Conservation (phyloP, 1,140 invertebrate genomes). For the Danaus plexippus region DNA sequence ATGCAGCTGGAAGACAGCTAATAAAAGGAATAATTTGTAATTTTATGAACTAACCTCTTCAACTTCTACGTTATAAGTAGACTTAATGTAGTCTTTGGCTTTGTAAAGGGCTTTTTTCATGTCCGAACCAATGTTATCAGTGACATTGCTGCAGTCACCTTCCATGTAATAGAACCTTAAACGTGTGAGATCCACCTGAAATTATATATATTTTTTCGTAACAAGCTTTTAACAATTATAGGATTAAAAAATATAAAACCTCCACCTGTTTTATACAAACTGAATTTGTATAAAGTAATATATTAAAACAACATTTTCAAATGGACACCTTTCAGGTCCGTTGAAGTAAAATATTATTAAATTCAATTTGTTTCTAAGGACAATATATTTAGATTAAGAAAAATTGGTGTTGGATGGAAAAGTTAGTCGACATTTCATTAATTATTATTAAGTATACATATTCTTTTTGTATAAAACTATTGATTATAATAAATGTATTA, state of each 20-base stretch:
- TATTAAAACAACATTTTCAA: too few species aligned
- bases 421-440: too few species aligned
- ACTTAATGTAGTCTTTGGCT: slow-evolving; percentile 75
- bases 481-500: neutral
- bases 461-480: too few species aligned
- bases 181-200: slow-evolving; percentile 77
- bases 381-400: too few species aligned
- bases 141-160: slow-evolving; percentile 77
- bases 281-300: too few species aligned
- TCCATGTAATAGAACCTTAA: slow-evolving; percentile 86
- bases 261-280: too few species aligned
- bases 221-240: neutral
- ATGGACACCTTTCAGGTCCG: too few species aligned
- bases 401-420: too few species aligned
- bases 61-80: slow-evolving; percentile 70
- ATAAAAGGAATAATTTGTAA: neutral
- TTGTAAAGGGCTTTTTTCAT: slow-evolving; percentile 78
- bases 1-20: neutral
- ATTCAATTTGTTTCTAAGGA: neutral
- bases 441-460: too few species aligned
- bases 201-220: slow-evolving; percentile 13
- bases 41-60: slow-evolving; percentile 65
- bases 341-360: neutral
- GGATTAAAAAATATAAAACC: too few species aligned
- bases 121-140: slow-evolving; percentile 76